phyloP scores from a whole-genome alignment of 2,113 vertebrate genomes.

The Promerops cafer region DNA sequence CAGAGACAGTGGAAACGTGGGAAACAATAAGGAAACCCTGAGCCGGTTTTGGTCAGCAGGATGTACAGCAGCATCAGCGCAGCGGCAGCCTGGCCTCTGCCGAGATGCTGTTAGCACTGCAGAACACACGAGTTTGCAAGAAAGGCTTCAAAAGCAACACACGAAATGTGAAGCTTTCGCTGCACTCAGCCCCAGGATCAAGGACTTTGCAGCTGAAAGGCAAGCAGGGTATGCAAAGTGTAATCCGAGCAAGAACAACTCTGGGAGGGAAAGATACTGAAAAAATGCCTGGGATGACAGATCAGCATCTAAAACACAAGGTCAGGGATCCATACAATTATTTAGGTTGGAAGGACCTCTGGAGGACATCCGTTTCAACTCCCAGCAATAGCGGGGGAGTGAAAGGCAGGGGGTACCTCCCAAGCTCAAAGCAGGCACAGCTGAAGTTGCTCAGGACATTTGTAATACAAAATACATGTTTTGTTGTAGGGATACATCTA shows the following conservation, averaged over 20 bases:
- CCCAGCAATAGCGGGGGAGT: not conserved
- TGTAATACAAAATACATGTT: not conserved
- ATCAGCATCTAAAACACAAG: not conserved
- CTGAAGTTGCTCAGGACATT: not conserved
- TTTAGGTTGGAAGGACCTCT: constrained; percentile 51
- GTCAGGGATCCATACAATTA: not conserved
- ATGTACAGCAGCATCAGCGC: not conserved
- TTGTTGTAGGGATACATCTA: not conserved
- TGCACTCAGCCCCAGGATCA: not conserved
- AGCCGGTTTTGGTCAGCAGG: not conserved
- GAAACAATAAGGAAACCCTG: not conserved
- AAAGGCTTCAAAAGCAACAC: not conserved
- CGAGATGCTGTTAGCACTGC: not conserved
- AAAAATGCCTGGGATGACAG: not conserved
- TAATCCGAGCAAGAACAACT: not conserved
- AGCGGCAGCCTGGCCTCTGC: not conserved
- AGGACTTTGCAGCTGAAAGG: not conserved
- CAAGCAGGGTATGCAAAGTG: not conserved
- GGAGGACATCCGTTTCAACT: not conserved
- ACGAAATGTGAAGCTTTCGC: not conserved
- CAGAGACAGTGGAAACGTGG: not conserved
- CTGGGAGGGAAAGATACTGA: not conserved
- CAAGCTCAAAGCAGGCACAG: not conserved
- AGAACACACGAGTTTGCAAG: not conserved
- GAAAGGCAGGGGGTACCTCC: not conserved